Evolutionary conservation across 2,113 vertebrate species (phyloP).

Genomic region (Sus scrofa): DNA sequence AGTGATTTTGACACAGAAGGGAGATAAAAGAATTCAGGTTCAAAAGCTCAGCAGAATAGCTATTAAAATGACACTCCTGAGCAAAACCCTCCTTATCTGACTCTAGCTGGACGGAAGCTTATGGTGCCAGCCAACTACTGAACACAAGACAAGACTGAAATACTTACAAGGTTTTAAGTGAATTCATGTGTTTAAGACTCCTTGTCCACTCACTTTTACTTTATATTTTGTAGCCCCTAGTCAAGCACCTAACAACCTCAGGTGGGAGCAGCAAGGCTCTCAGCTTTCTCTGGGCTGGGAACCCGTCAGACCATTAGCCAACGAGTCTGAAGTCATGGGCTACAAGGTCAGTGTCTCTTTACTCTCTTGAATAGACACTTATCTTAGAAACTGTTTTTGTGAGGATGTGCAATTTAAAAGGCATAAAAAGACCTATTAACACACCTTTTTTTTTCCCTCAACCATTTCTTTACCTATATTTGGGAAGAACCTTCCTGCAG

Average conservation of each 20-base stretch:
- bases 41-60: conserved; percentile 64
- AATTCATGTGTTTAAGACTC: neutral
- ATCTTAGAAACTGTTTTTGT: neutral
- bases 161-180: neutral
- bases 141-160: conserved; percentile 9
- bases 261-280: conserved; percentile 96
- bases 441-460: neutral
- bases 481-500: neutral
- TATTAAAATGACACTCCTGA: conserved; percentile 76
- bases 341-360: conserved; percentile 93
- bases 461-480: neutral
- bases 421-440: neutral
- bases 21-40: conserved; percentile 77
- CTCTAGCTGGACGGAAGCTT: conserved; percentile 42
- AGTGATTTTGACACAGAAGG: conserved; percentile 72
- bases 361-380: neutral
- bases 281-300: conserved; percentile 96
- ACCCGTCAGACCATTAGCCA: conserved; percentile 93
- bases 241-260: conserved; percentile 93
- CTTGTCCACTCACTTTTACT: neutral
- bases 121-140: neutral
- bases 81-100: conserved; percentile 46
- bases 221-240: conserved; percentile 90
- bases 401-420: neutral
- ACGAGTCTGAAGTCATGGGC: conserved; percentile 97